These are phyloP conservation scores for Ellobium chinense DNA, from an alignment of 2,888 invertebrate genomes.

Conservation along the genomic window DNA sequence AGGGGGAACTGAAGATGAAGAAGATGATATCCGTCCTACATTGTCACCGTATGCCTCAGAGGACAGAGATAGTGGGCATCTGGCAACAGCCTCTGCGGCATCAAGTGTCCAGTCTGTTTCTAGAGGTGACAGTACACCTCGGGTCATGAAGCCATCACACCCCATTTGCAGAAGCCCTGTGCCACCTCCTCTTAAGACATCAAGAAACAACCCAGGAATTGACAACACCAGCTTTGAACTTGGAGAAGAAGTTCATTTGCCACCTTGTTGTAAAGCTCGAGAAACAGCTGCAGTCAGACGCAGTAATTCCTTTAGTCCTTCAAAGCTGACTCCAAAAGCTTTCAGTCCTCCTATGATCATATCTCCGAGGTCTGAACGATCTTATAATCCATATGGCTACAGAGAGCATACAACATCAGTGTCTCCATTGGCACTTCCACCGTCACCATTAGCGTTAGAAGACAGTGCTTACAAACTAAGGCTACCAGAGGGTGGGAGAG, in stretches of 20 bases:
- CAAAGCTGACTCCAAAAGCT: constrained; percentile 39
- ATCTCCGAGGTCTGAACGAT: constrained; percentile 28
- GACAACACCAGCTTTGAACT: constrained; percentile 60
- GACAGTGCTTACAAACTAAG: constrained; percentile 43
- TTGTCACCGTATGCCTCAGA: constrained; percentile 54
- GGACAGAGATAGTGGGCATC: constrained; percentile 50
- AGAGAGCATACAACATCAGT: constrained; percentile 40
- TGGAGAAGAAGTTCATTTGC: constrained; percentile 49
- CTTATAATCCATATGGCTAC: constrained; percentile 30
- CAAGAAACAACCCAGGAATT: constrained; percentile 53
- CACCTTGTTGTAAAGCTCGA: constrained; percentile 40
- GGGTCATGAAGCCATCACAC: constrained; percentile 24
- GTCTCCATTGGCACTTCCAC: constrained; percentile 30
- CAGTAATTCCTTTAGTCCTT: constrained; percentile 45
- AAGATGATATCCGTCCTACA: constrained; percentile 57
- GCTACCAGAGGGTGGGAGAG: constrained; percentile 3
- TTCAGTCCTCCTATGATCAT: constrained; percentile 40
- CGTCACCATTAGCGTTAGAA: constrained; percentile 41
- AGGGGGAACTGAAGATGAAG: constrained; percentile 66
- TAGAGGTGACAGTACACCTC: constrained; percentile 39
- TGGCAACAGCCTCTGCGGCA: constrained; percentile 23
- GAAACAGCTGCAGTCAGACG: constrained; percentile 34
- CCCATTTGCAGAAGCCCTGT: constrained; percentile 39
- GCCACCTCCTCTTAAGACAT: constrained; percentile 28
- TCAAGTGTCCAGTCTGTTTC: constrained; percentile 40